Evolutionary conservation across 2,888 invertebrate species (phyloP), one percentile per base, ranked within the genome.

Genomic region (Heliconius ethilla): DNA sequence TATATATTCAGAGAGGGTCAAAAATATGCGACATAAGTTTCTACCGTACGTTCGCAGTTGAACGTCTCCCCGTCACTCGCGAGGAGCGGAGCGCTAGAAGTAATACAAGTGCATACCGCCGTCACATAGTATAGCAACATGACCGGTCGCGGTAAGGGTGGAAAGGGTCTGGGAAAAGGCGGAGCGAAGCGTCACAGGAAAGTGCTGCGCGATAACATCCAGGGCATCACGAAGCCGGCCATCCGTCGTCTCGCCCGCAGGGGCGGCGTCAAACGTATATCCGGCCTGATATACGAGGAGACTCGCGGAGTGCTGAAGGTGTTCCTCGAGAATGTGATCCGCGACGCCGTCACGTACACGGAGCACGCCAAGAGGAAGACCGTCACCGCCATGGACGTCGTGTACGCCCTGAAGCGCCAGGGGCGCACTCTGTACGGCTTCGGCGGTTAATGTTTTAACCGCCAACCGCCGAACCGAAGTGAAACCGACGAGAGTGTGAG

Each of bases 311-410:
- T 97, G 0, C 87, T 97, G 40, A 97, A 97, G 86, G 96, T 97
- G 0, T 98, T 98, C 88, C 94, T 98, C 79, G 97, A 97, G 88
- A 97, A 97, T 87, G 97, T 97, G 0, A 97, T 98, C 84, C 95
- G 97, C 67, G 97, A 97, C 87, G 97, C 97, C n/a, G 97, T 97
- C 74, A 97, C 97, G 6, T 97, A 97, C 90, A 97, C 97, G 0
- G 97, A 98, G 87, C 97, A 98, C 87, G 97, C 97, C 59, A 98
- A 98, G 91, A 95, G 97, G 84, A 98, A 98, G 93, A 98, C 97
- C 2, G 97, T 98, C 67, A 98, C 97, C 0, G 97, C 97, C 25
- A 97, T 98, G 97, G 97, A 98, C 84, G 97, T 98, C 22, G 97
- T 98, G 72, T 98, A 97, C 86, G 97, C 97, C n/a, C 89, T 97